These are phyloP conservation scores for Acipenser ruthenus DNA, from an alignment of 2,797 vertebrate genomes.

Conservation along the genomic window DNA sequence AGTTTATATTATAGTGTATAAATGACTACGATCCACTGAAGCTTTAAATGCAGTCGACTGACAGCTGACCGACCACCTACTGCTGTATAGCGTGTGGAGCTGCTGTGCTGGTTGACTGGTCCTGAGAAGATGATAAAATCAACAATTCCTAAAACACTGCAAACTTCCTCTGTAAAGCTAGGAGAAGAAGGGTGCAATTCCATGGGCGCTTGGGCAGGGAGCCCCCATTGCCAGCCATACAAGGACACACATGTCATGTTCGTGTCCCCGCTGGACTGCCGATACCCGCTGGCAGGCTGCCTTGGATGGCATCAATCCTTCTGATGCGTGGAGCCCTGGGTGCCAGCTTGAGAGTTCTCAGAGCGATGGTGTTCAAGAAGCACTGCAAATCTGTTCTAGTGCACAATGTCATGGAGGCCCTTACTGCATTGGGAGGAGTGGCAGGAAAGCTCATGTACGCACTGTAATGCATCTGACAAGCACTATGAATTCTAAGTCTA, in stretches of 20 bases:
- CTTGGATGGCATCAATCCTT: background rate
- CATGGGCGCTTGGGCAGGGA: no score
- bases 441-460: background rate
- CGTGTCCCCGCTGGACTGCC: no score
- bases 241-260: conserved; percentile 15
- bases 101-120: no score
- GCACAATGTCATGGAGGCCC: conserved; percentile 15
- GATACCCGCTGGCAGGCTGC: background rate
- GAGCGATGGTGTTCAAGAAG: background rate
- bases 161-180: no score
- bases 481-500: background rate
- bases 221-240: conserved; percentile 4
- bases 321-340: background rate
- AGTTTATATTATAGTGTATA: no score
- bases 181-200: no score
- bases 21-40: no score
- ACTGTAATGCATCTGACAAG: background rate
- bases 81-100: no score
- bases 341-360: background rate
- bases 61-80: no score
- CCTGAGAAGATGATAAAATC: no score
- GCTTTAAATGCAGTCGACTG: no score
- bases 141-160: no score
- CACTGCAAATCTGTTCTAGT: background rate
- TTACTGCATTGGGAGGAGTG: background rate